These are phyloP conservation scores for Balanococcus diminutus DNA, from an alignment of 2,888 invertebrate genomes.

Conservation along the genomic window DNA sequence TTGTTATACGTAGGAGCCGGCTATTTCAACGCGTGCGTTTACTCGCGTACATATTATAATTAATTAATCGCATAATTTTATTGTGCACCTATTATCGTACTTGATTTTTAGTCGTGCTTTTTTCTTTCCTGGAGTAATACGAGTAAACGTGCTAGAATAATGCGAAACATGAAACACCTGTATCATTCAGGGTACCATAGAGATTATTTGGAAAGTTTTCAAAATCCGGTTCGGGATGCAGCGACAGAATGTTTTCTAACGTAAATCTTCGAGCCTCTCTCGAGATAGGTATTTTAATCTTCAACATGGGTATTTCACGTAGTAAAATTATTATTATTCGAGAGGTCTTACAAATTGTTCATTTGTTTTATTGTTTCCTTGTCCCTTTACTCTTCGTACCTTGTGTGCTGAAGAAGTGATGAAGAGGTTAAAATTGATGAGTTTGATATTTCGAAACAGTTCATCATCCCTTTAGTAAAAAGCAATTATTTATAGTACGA, in stretches of 20 bases:
- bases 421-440: too few relatives aligned
- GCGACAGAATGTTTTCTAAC: not conserved
- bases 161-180: not conserved
- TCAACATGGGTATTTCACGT: too few relatives aligned
- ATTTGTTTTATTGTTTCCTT: not conserved
- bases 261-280: not conserved
- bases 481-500: not conserved
- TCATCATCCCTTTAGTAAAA: not conserved
- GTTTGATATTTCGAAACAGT: not conserved
- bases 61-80: not conserved
- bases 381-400: not conserved
- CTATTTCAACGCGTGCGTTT: not conserved
- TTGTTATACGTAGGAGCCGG: not conserved
- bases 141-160: not conserved
- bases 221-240: not conserved
- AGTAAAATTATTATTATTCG: not conserved
- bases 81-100: not conserved
- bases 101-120: not conserved
- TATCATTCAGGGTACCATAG: not conserved
- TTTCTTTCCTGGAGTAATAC: not conserved
- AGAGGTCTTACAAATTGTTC: not conserved
- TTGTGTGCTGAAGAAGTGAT: too few relatives aligned
- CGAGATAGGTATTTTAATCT: too few relatives aligned
- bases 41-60: not conserved
- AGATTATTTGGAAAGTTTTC: not conserved